Percentiles rank a stretch among this genome's conserved stretches.
Evolutionary conservation across 2,888 invertebrate species (phyloP).

Genomic region (Dryobota labecula): DNA sequence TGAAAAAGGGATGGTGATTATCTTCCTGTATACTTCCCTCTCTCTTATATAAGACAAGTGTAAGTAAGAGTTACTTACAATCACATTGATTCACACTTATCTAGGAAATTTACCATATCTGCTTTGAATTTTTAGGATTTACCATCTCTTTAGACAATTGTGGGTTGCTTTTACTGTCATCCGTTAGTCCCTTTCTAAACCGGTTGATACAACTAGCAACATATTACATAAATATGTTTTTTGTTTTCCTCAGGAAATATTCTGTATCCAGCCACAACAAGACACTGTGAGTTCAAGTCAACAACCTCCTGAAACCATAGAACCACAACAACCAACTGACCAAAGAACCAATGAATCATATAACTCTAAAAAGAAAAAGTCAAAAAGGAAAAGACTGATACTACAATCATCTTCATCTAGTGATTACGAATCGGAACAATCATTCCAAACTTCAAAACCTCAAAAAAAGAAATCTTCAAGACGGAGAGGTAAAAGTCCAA

Average conservation of each 20-base stretch:
- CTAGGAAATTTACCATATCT: neutral
- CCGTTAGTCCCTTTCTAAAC: neutral
- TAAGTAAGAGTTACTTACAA: neutral
- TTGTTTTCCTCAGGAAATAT: constrained; percentile 38
- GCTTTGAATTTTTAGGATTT: neutral
- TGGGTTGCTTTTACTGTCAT: neutral
- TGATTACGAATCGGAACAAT: constrained; percentile 46
- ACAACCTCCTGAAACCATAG: constrained; percentile 34
- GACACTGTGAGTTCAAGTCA: constrained; percentile 69
- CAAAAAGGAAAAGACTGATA: constrained; percentile 31
- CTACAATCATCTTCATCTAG: constrained; percentile 38
- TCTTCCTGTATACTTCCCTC: neutral
- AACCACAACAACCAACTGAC: constrained; percentile 1
- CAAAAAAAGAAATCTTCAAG: constrained; percentile 22
- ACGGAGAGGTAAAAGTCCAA: constrained; percentile 11
- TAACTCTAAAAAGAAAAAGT: constrained; percentile 20
- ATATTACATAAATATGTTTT: neutral
- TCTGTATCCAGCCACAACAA: constrained; percentile 59
- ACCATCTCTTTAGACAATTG: neutral
- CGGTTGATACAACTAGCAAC: neutral
- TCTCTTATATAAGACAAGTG: neutral
- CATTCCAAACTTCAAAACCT: constrained; percentile 12
- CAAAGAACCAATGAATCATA: neutral
- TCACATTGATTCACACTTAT: neutral
- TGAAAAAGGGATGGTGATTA: neutral